These are phyloP conservation scores for Scopus umbretta DNA, from an alignment of 2,113 vertebrate species.

Conservation along the genomic window DNA sequence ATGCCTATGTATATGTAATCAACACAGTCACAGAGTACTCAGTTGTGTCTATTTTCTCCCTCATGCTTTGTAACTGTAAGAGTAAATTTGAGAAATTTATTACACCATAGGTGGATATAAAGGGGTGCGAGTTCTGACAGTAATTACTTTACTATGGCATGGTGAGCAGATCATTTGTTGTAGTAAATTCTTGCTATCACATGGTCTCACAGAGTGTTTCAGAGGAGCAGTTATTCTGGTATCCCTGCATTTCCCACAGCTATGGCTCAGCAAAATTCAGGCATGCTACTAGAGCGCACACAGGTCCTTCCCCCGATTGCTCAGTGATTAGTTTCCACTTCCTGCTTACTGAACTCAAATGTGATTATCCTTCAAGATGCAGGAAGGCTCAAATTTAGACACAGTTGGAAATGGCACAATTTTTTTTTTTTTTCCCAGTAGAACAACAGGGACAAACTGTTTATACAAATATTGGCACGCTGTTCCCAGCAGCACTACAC, in stretches of 20 bases:
- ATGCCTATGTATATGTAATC: neutral
- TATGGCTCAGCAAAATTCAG: neutral
- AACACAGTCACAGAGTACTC: neutral
- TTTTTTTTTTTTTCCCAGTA: neutral
- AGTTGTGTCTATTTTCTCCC: neutral
- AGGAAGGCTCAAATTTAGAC: constrained; percentile 44
- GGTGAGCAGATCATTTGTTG: neutral
- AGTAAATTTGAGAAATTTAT: neutral
- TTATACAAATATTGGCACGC: neutral
- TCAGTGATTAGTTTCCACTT: neutral
- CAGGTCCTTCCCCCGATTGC: neutral
- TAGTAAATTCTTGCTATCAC: neutral
- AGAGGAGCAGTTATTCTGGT: neutral
- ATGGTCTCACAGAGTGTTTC: neutral
- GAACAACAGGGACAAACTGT: constrained; percentile 27
- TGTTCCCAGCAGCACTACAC: neutral
- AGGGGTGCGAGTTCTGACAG: neutral
- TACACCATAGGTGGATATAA: neutral
- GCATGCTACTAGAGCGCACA: neutral
- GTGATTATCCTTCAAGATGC: constrained; percentile 16
- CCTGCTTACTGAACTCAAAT: constrained; percentile 14
- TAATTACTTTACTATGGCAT: neutral
- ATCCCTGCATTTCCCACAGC: neutral
- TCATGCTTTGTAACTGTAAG: neutral
- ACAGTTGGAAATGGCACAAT: neutral